These are phyloP conservation scores for Hemaris fuciformis DNA, from an alignment of 2,888 invertebrate species.

Conservation along the genomic window DNA sequence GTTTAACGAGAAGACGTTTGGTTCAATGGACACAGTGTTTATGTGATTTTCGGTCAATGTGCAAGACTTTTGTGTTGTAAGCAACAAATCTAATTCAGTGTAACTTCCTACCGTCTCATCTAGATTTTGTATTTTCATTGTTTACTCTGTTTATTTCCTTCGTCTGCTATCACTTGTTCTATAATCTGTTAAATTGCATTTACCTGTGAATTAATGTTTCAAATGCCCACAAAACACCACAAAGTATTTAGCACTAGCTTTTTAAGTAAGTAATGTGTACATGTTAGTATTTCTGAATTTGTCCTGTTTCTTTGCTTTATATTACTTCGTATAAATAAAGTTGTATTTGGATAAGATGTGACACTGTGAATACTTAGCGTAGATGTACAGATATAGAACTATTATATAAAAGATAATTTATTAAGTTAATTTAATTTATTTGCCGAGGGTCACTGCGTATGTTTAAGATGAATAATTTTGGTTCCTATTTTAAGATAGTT, in stretches of 20 bases:
- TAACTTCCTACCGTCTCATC: too few species aligned
- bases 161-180: not conserved
- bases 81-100: not conserved
- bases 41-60: slow-evolving; percentile 39
- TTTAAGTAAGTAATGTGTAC: not conserved
- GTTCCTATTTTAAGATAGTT: slow-evolving; percentile 78
- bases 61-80: not conserved
- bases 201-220: not conserved
- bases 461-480: slow-evolving; percentile 63
- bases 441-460: slow-evolving; percentile 45
- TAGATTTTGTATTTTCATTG: not conserved
- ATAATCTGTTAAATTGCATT: not conserved
- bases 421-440: slow-evolving; percentile 70
- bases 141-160: not conserved
- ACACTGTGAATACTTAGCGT: slow-evolving; percentile 49
- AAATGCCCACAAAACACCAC: not conserved
- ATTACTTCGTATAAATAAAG: slow-evolving; percentile 22
- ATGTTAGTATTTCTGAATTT: not conserved
- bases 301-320: not conserved
- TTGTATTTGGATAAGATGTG: slow-evolving; percentile 29
- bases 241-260: not conserved
- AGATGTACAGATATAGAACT: slow-evolving; percentile 67
- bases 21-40: slow-evolving; percentile 39
- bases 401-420: slow-evolving; percentile 60
- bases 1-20: not conserved